Base-by-base conservation (phyloP, 2,888 invertebrate species). In the Folsomia manolachei region DNA sequence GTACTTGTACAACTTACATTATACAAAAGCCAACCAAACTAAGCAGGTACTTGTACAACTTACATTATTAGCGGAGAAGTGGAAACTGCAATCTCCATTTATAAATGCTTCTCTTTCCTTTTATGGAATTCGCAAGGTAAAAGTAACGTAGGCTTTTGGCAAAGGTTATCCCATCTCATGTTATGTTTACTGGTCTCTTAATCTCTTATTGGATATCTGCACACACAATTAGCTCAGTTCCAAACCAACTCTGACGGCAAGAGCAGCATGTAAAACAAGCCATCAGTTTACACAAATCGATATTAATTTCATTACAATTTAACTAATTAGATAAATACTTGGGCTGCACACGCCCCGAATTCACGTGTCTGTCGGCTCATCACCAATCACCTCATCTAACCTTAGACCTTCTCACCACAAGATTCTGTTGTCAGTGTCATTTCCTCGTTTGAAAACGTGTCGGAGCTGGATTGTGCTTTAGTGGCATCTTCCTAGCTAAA, bases 71-170 rank as follows among this genome's bases (percentile, higher is more conserved):
- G 62, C 24, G 62, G 26, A 14, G n/a, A n/a, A n/a, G n/a, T 19
- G n/a, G 60, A 60, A 60, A 62, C 23, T 25, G 62, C 25, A 24
- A 62, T 62, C 62, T 62, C 62, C 64, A 39, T 64, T 39, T 66
- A 66, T 39, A 25, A 66, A 67, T 71, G 72, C 56, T 67, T 72
- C 65, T 53, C 70, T 79, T 75, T 65, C 80, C 80, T 75, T 80
- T 76, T 80, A 78, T 77, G 80, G 80, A 78, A 69, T 79, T 76
- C 71, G 78, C 80, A 80, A 80, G 80, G 80, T 78, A 78, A 80
- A 79, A 77, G 74, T 76, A 73, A 76, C 77, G 79, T 79, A 79
- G 80, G 77, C 71, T 77, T 75, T 75, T 52, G 53, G 73, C 75
- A 77, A 79, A 79, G 79, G 79, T 79, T 79, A 77, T 69, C 65